These are phyloP conservation scores for Hipparchia sbordonii DNA, from an alignment of 2,888 invertebrate genomes.

Conservation along the genomic window DNA sequence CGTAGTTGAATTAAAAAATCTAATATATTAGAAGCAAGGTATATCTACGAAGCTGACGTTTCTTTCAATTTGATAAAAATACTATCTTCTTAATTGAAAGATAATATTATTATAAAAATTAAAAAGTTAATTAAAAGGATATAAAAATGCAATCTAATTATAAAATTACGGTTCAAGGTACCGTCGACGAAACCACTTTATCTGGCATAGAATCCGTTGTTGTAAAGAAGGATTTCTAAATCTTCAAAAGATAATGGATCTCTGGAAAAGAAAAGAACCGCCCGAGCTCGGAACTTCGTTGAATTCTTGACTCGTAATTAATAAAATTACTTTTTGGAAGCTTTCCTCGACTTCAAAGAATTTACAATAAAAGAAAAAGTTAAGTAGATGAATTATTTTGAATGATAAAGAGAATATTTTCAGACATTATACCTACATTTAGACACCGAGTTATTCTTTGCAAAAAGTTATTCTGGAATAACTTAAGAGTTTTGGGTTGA, in stretches of 20 bases:
- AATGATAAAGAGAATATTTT: slow-evolving; percentile 80
- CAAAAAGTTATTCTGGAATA: slow-evolving; percentile 31
- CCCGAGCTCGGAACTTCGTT: slow-evolving; percentile 78
- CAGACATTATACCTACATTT: slow-evolving; percentile 70
- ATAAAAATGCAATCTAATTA: slow-evolving; percentile 32
- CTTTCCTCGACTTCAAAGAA: slow-evolving; percentile 82
- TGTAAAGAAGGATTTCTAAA: slow-evolving; percentile 65
- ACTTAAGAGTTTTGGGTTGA: slow-evolving; percentile 16
- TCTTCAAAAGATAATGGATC: slow-evolving; percentile 83
- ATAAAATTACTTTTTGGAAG: slow-evolving; percentile 83
- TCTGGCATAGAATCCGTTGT: slow-evolving; percentile 43
- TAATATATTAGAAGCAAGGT: too few species aligned
- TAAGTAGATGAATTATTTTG: slow-evolving; percentile 82
- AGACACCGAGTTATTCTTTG: slow-evolving; percentile 54
- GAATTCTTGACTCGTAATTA: slow-evolving; percentile 83
- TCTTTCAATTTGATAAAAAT: too few species aligned
- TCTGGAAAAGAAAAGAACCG: slow-evolving; percentile 79
- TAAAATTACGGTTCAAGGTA: slow-evolving; percentile 38
- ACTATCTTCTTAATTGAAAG: background rate
- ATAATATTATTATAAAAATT: background rate
- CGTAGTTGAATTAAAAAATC: too few species aligned
- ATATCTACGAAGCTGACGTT: too few species aligned
- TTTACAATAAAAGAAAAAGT: slow-evolving; percentile 81
- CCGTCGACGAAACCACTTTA: slow-evolving; percentile 36
- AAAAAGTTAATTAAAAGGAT: slow-evolving; percentile 2